These are phyloP conservation scores for Tretioscincus oriximinensis DNA, from an alignment of 2,113 vertebrate species.

Conservation along the genomic window DNA sequence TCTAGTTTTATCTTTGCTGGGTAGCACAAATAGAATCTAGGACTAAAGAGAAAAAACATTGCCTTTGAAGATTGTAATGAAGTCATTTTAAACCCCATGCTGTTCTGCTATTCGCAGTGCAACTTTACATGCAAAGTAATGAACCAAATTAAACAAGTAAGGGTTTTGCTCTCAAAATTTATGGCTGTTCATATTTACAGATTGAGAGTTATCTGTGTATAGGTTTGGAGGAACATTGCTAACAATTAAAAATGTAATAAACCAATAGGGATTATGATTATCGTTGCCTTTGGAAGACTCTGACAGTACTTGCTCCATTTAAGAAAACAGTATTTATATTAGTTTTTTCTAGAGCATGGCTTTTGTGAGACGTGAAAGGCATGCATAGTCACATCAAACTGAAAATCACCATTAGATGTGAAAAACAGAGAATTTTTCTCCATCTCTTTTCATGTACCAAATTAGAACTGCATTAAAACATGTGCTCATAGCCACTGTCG, in stretches of 20 bases:
- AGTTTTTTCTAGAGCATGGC: background rate
- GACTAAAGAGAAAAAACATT: conserved; percentile 11
- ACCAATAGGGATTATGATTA: background rate
- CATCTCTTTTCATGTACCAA: background rate
- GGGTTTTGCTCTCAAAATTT: background rate
- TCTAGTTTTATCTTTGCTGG: conserved; percentile 7
- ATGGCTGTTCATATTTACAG: background rate
- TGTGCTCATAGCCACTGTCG: background rate
- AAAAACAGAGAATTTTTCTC: background rate
- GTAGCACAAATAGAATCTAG: background rate
- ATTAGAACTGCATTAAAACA: background rate
- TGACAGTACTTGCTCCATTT: background rate
- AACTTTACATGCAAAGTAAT: conserved; percentile 6
- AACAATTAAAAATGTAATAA: conserved; percentile 2
- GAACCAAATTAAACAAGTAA: background rate
- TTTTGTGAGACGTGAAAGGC: background rate
- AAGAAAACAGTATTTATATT: background rate
- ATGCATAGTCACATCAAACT: background rate
- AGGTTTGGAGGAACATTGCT: background rate
- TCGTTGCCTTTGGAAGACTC: background rate
- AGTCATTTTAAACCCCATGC: conserved; percentile 2
- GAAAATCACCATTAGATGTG: background rate
- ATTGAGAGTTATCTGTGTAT: background rate
- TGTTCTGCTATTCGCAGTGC: background rate
- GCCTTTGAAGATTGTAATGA: conserved; percentile 28